Evolutionary conservation across 2,888 invertebrate genomes (phyloP).

Genomic region (Acronicta alni): DNA sequence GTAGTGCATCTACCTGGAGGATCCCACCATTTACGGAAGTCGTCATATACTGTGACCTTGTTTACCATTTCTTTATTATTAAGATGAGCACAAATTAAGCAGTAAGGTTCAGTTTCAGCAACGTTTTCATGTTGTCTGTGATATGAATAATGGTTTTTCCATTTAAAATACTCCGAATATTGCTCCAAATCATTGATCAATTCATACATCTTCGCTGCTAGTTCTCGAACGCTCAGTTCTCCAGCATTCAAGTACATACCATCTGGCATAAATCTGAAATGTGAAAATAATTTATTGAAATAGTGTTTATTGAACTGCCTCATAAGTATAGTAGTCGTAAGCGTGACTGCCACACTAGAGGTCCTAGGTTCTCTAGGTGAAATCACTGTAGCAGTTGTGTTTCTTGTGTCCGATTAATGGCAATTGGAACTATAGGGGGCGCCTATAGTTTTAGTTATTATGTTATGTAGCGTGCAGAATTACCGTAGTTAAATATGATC

Average conservation of each 20-base stretch:
- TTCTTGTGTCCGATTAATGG: too few species aligned
- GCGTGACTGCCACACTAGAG: too few species aligned
- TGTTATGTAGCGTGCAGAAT: too few species aligned
- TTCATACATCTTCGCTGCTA: constrained; percentile 59
- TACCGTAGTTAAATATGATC: too few species aligned
- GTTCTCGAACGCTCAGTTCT: constrained; percentile 28
- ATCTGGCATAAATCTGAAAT: constrained; percentile 63
- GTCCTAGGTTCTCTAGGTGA: too few species aligned
- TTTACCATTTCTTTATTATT: constrained; percentile 51
- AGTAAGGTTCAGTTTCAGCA: constrained; percentile 58
- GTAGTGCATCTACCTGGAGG: constrained; percentile 25
- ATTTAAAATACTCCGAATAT: constrained; percentile 64
- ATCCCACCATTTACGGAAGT: constrained; percentile 53
- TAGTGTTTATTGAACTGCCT: too few species aligned
- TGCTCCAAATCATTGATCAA: constrained; percentile 55
- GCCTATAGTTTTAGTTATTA: too few species aligned
- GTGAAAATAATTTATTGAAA: neutral
- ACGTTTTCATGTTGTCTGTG: constrained; percentile 38
- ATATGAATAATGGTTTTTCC: constrained; percentile 66
- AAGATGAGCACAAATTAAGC: constrained; percentile 60
- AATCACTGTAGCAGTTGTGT: too few species aligned
- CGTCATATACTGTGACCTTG: constrained; percentile 40
- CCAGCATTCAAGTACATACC: constrained; percentile 63
- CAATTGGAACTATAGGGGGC: too few species aligned
- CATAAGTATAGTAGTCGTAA: too few species aligned